A percentile compares a stretch with the other conserved stretches of the same genome.
These are phyloP conservation scores for Hypselothyrea guttata DNA, from an alignment of 2,888 invertebrate species.

Conservation along the genomic window DNA sequence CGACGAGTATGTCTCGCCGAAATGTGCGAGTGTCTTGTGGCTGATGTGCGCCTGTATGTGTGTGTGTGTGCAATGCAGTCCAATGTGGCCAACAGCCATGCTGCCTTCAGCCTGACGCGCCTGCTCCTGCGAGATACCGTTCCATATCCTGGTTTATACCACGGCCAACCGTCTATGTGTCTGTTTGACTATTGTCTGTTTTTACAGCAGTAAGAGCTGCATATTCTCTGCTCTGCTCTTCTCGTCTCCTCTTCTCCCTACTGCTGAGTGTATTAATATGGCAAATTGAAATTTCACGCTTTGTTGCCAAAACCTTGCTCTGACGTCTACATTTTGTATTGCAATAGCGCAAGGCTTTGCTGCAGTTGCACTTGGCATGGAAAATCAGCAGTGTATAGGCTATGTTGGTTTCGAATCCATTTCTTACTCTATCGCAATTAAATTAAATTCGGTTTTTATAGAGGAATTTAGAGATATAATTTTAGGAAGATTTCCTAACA, in stretches of 20 bases:
- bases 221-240: slow-evolving; percentile 11
- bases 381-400: not conserved
- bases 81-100: slow-evolving; percentile 40
- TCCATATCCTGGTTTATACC: slow-evolving; percentile 1
- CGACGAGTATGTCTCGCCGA: slow-evolving; percentile 7
- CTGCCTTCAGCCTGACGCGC: not conserved
- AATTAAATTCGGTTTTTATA: no score
- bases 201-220: slow-evolving; percentile 10
- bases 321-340: slow-evolving; percentile 19
- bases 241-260: no score
- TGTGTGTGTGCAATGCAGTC: slow-evolving; percentile 63
- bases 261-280: slow-evolving; percentile 65
- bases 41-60: slow-evolving; percentile 10
- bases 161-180: slow-evolving; percentile 29
- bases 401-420: not conserved
- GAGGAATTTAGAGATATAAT: no score
- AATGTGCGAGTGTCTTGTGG: slow-evolving; percentile 35
- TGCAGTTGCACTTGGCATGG: not conserved
- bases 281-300: slow-evolving; percentile 73
- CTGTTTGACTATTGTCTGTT: slow-evolving; percentile 40
- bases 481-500: no score
- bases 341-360: not conserved
- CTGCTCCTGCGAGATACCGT: slow-evolving; percentile 23
- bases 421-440: no score
- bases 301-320: slow-evolving; percentile 33